phyloP scores from a whole-genome alignment of 64 coral and sea anemone genomes.

The Montipora capricornis region DNA sequence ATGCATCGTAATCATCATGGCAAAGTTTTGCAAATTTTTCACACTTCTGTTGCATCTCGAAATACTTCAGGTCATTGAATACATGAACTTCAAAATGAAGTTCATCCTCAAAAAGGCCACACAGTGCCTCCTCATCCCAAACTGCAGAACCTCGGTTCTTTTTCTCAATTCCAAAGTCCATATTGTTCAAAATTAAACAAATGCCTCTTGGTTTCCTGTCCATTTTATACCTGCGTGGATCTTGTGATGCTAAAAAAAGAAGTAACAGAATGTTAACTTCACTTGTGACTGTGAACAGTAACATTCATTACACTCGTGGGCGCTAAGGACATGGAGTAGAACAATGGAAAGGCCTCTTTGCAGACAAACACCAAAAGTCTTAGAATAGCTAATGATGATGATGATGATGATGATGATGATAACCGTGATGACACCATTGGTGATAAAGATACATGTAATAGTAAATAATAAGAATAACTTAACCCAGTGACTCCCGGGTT shows the following conservation, averaged over 20 bases:
- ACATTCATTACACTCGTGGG: too few species aligned
- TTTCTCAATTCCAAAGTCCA: not conserved
- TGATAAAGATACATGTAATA: too few species aligned
- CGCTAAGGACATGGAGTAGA: too few species aligned
- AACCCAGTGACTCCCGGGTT: too few species aligned
- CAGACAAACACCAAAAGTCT: too few species aligned
- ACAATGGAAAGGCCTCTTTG: too few species aligned
- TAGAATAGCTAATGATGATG: too few species aligned
- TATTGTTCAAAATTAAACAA: slow-evolving; percentile 64
- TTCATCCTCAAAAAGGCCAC: slow-evolving; percentile 20
- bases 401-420: too few species aligned
- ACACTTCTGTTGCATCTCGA: not conserved
- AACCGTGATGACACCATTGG: too few species aligned
- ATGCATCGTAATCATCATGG: slow-evolving; percentile 39
- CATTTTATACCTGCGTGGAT: not conserved
- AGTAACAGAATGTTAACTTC: too few species aligned
- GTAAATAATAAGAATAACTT: too few species aligned
- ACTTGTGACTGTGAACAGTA: too few species aligned
- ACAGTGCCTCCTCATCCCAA: not conserved
- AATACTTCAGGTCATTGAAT: not conserved
- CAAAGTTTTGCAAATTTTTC: not conserved
- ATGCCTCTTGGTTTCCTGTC: slow-evolving; percentile 12
- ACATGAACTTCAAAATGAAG: slow-evolving; percentile 14
- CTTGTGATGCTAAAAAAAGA: not conserved
- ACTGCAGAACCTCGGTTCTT: slow-evolving; percentile 3